Evolutionary conservation across 2,888 invertebrate genomes (phyloP).

Genomic region (Brenthis daphne): DNA sequence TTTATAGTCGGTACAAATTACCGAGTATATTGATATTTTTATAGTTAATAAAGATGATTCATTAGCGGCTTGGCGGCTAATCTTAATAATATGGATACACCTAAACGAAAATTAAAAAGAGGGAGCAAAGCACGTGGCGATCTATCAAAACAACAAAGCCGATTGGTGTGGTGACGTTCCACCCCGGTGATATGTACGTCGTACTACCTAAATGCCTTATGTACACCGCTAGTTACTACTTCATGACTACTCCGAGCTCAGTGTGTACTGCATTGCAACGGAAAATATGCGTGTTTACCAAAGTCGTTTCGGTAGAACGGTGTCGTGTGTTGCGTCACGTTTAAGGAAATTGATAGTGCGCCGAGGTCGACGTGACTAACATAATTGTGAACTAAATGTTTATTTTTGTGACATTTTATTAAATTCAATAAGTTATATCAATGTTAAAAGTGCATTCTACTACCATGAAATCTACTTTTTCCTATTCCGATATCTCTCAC

Average conservation of each 20-base stretch:
- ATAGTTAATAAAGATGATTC: slow-evolving; percentile 17
- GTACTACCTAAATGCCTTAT: slow-evolving; percentile 83
- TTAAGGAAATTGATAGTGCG: slow-evolving; percentile 81
- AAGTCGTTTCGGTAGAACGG: slow-evolving; percentile 82
- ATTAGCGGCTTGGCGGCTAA: slow-evolving; percentile 32
- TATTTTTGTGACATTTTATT: slow-evolving; percentile 58
- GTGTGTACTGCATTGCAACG: slow-evolving; percentile 83
- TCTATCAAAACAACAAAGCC: slow-evolving; percentile 82
- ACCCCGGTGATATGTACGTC: slow-evolving; percentile 82
- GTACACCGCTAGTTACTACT: slow-evolving; percentile 82
- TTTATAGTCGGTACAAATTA: no score
- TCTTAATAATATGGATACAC: slow-evolving; percentile 37
- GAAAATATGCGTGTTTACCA: slow-evolving; percentile 83
- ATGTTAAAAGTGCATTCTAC: slow-evolving; percentile 61
- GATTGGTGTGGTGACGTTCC: slow-evolving; percentile 81
- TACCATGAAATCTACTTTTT: slow-evolving; percentile 65
- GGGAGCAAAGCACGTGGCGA: slow-evolving; percentile 77
- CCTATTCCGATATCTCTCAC: slow-evolving; percentile 70
- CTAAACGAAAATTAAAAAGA: slow-evolving; percentile 55
- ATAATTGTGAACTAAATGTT: slow-evolving; percentile 70
- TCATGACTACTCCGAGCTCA: slow-evolving; percentile 82
- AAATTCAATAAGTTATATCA: slow-evolving; percentile 52
- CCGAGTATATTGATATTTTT: no score
- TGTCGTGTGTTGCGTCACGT: slow-evolving; percentile 82
- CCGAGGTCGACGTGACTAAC: slow-evolving; percentile 80